Base-by-base conservation (phyloP, 1,140 invertebrate genomes). In the Galendromus occidentalis region DNA sequence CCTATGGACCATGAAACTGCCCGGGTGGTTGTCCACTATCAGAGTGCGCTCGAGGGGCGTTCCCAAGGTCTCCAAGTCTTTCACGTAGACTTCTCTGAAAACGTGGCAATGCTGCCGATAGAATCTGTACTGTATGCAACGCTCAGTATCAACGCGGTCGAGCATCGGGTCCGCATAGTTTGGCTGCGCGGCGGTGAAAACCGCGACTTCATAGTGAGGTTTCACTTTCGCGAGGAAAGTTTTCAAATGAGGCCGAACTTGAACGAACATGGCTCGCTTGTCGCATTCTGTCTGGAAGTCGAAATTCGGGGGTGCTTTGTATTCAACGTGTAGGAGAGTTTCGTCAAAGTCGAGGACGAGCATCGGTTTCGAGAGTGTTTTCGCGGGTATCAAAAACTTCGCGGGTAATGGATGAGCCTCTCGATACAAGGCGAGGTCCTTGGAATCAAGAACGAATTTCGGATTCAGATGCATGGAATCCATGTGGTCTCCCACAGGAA, bases 21-120 rank as follows among this genome's bases (percentile, higher is more conserved):
- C 51, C 14, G 51, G 51, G 9, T 59, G 51, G 33, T 59, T 59
- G 51, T 59, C 51, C 14, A 59, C 51, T 2, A 59, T 59, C 51
- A 59, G 20, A 1, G 33, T 59, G 1, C 51, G 51, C 25, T 59
- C 33, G 1, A 59, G 22, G 6, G 51, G 51, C 14, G 25, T 17
- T 25, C 51, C 51, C 2, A 59, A 22, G 14, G 25, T 29, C 22
- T 59, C 51, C 17, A 59, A 22, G 9, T 59, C 51, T 59, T 59
- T 59, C 1, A 59, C 51, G 33, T 18, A 59, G 20, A 59, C 25
- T 5, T 59, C 51, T 33, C 25, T 59, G 22, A 59, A 59, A 1
- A 59, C 25, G 1, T 14, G 12, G 33, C 51, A 59, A 22, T 59
- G 51, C 14, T 59, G 51, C 14, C 51, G 51, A 33, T 59, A 59